Evolutionary conservation across 2,113 vertebrate species (phyloP).

Genomic region (Microtus oregoni): DNA sequence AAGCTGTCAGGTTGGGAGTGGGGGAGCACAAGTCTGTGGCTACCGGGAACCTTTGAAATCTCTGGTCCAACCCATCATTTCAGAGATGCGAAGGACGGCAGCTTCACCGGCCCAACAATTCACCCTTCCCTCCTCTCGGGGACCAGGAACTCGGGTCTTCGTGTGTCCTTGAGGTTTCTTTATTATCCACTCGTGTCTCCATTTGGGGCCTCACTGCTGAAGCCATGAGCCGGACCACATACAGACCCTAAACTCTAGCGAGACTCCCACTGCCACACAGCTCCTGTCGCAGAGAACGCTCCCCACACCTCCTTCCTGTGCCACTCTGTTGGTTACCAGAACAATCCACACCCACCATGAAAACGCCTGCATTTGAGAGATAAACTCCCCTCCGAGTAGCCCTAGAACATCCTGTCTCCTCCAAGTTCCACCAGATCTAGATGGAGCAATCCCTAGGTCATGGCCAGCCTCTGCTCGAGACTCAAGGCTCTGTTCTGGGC

Average conservation of each 20-base stretch:
- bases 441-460: background rate
- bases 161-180: background rate
- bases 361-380: background rate
- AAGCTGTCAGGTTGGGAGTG: background rate
- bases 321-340: background rate
- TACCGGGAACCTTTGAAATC: conserved; percentile 41
- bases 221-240: background rate
- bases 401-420: background rate
- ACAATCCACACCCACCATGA: background rate
- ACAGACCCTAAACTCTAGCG: background rate
- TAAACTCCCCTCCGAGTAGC: background rate
- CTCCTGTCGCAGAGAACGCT: background rate
- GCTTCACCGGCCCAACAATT: background rate
- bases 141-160: background rate
- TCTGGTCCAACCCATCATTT: background rate
- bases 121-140: background rate
- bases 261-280: fast-evolving
- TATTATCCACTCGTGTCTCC: background rate
- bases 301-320: background rate
- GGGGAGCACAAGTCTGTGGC: background rate
- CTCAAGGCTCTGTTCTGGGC: background rate
- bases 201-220: background rate
- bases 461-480: background rate
- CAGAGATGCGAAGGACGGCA: conserved; percentile 22
- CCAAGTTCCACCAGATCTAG: background rate